Evolutionary conservation across 2,797 vertebrate genomes (phyloP), one percentile per base, ranked within the genome.

Genomic region (Dallia pectoralis): DNA sequence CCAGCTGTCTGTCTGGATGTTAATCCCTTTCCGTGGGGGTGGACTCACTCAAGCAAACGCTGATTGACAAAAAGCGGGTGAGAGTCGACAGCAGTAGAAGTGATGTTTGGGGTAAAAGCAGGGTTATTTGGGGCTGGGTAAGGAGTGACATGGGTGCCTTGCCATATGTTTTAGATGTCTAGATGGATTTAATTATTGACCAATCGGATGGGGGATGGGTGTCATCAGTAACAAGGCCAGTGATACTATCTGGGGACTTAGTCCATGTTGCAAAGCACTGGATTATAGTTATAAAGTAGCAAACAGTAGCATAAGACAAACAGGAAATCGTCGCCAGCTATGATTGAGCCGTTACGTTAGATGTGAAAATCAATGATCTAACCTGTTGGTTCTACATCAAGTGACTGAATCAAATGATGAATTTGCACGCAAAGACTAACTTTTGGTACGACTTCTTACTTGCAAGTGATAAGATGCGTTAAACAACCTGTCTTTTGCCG

Each of bases 141-240:
- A 66, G 3, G 53, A 15, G 61, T 29, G 56, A 27, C 0, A 64
- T 69, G 47, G 0, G 68, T 12, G 71, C 22, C 53, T 71, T 70
- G 74, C 88, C 92, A 93, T 93, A 92, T 94, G 93, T 87, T 89
- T n/a, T 80, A 80, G 74, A 92, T 83, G 87, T 85, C 63, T 56
- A 89, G 86, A 86, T 87, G 80, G 81, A 76, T 89, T 91, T 78
- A 89, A 92, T 91, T 91, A 91, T 89, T 80, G 69, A 72, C 71
- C 71, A 19, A 67, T n/a, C 29, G 61, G 65, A 22, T 22, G 6
- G 62, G 72, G 62, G 73, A 61, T 40, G 27, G 40, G 3, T 53
- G 22, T 67, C 53, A 48, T 75, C 25, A 77, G 48, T 64, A 79
- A 59, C 71, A 80, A 75, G 72, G 78, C 67, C 73, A 79, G 81